phyloP scores from a whole-genome alignment of 2,113 vertebrate genomes.

The Xenotilapia leptura region DNA sequence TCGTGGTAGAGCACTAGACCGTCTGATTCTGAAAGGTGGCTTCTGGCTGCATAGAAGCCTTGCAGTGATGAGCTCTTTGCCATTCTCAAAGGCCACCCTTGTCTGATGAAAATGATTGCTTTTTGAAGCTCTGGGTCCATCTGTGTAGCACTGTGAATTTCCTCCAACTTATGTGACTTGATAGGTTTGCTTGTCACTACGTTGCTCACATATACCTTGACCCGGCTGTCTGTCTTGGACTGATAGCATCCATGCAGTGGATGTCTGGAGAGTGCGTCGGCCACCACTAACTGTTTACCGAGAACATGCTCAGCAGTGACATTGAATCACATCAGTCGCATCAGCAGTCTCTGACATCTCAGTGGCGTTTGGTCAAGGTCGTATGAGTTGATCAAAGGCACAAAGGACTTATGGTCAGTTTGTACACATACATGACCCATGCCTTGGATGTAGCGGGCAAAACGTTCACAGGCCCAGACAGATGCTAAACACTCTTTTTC shows the following conservation, averaged over 20 bases:
- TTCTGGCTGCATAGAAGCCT: neutral
- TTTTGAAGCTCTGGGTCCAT: neutral
- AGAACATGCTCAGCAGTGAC: neutral
- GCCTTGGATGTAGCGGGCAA: accelerated
- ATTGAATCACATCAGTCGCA: neutral
- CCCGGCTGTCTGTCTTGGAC: accelerated
- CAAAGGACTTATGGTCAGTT: neutral
- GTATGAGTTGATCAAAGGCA: neutral
- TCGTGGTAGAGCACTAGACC: neutral
- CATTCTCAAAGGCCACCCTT: accelerated
- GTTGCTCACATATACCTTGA: neutral
- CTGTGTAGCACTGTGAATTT: accelerated
- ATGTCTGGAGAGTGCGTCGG: accelerated
- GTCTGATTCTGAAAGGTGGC: neutral
- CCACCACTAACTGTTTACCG: neutral
- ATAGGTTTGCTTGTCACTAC: neutral
- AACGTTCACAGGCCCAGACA: neutral
- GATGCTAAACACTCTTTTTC: neutral
- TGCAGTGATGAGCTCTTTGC: neutral
- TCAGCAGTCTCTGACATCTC: neutral
- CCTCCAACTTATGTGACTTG: neutral
- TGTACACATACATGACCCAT: accelerated
- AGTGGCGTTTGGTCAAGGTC: accelerated
- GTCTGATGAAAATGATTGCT: neutral
- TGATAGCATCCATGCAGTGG: accelerated